Conservation (phyloP, 2,888 invertebrate species). For the Conops quadrifasciatus region DNA sequence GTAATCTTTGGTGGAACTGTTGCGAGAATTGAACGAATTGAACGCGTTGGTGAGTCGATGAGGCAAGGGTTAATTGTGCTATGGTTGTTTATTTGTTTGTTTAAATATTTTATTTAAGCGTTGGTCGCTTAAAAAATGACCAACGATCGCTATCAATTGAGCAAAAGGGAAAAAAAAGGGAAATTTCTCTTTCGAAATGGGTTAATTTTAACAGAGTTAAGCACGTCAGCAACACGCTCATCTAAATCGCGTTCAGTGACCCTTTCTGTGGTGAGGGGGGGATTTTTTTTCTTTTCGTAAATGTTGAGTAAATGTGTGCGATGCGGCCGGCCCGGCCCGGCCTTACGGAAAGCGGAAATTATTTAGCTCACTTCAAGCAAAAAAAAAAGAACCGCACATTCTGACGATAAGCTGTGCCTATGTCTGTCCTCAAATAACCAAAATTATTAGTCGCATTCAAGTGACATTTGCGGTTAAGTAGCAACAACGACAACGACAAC, state of each 20-base stretch:
- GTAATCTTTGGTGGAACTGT: conserved; percentile 73
- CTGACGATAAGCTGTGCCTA: conserved; percentile 25
- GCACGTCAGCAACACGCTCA: conserved; percentile 33
- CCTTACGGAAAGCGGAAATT: neutral
- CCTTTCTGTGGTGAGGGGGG: conserved; percentile 40
- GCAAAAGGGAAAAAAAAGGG: no score
- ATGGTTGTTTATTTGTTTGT: neutral
- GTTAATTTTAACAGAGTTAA: neutral
- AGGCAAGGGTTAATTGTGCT: neutral
- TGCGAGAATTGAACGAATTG: conserved; percentile 34
- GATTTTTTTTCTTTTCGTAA: conserved; percentile 16
- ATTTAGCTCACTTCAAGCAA: neutral
- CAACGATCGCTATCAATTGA: no score
- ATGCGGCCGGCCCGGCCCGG: conserved; percentile 40
- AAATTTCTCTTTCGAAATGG: no score
- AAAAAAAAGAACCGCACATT: conserved; percentile 15
- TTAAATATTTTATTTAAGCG: neutral
- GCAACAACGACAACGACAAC: no score
- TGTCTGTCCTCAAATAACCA: conserved; percentile 21
- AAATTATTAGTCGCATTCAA: conserved; percentile 31
- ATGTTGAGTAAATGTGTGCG: conserved; percentile 42
- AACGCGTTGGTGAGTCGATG: conserved; percentile 31
- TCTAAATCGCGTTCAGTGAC: neutral
- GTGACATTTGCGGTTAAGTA: conserved; percentile 20
- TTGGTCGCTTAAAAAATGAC: neutral